Evolutionary conservation across 2,113 vertebrate genomes (phyloP).

Genomic region (Parus major): DNA sequence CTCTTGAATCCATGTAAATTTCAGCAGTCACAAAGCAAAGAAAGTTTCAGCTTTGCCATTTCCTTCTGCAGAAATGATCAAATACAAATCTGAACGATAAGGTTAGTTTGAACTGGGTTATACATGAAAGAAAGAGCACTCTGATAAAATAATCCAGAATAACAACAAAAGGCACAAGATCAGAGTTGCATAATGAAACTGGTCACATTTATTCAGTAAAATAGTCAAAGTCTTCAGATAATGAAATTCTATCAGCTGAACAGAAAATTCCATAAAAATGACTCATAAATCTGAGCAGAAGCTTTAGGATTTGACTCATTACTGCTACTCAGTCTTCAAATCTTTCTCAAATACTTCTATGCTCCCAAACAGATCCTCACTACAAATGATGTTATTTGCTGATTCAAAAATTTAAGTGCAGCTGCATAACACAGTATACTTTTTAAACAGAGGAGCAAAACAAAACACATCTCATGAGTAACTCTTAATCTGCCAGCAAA

Average conservation of each 20-base stretch:
- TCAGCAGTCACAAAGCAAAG: neutral
- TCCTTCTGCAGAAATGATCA: neutral
- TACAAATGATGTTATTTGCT: constrained; percentile 2
- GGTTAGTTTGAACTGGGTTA: neutral
- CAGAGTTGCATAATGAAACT: neutral
- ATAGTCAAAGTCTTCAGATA: neutral
- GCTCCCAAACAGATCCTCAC: neutral
- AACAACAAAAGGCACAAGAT: neutral
- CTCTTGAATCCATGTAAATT: neutral
- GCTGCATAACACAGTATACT: constrained; percentile 9
- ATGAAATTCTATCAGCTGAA: constrained; percentile 8
- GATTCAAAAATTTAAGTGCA: constrained; percentile 51
- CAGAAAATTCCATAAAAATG: neutral
- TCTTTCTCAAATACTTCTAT: neutral
- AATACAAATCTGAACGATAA: neutral
- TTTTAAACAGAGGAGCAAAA: constrained; percentile 10
- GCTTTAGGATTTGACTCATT: constrained; percentile 7
- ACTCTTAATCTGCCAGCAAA: constrained; percentile 42
- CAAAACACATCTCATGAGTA: constrained; percentile 42
- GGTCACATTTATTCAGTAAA: neutral
- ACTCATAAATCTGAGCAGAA: neutral
- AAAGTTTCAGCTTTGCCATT: neutral
- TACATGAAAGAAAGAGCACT: neutral
- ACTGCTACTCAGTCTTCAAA: neutral
- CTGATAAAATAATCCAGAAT: neutral